These are phyloP conservation scores for Trichosurus vulpecula DNA, from an alignment of 2,797 vertebrate genomes.

Conservation along the genomic window DNA sequence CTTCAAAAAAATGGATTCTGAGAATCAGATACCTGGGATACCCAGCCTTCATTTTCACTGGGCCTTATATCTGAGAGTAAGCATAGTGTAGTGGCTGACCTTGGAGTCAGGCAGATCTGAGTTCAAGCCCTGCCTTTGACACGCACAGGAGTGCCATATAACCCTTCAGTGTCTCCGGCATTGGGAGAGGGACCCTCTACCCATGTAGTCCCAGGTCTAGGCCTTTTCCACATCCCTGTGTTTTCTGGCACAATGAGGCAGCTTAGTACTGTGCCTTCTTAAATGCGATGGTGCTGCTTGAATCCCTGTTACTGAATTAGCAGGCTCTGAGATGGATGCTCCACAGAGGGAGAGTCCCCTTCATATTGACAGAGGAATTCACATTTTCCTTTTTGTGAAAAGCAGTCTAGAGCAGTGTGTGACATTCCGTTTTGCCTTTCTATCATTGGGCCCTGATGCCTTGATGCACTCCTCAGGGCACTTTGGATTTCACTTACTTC, in stretches of 20 bases:
- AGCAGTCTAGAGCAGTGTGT: neutral
- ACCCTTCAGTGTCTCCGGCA: neutral
- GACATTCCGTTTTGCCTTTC: neutral
- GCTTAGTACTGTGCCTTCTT: neutral
- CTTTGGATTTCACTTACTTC: neutral
- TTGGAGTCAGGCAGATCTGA: neutral
- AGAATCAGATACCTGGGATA: too few species aligned
- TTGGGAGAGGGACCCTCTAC: neutral
- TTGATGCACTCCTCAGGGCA: neutral
- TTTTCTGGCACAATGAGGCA: neutral
- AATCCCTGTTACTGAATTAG: neutral
- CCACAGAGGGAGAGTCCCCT: neutral
- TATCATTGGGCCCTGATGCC: neutral
- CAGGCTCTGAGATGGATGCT: neutral
- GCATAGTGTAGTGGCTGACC: neutral
- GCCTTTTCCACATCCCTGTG: neutral
- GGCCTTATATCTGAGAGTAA: neutral
- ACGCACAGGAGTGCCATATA: neutral
- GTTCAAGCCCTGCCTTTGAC: neutral
- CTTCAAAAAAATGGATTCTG: neutral
- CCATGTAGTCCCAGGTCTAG: neutral
- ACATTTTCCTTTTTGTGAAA: neutral
- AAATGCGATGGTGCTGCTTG: neutral
- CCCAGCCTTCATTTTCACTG: neutral
- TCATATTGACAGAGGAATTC: neutral